These are phyloP conservation scores for Cosmorhoe ocellata DNA, from an alignment of 2,888 invertebrate genomes.

Conservation along the genomic window DNA sequence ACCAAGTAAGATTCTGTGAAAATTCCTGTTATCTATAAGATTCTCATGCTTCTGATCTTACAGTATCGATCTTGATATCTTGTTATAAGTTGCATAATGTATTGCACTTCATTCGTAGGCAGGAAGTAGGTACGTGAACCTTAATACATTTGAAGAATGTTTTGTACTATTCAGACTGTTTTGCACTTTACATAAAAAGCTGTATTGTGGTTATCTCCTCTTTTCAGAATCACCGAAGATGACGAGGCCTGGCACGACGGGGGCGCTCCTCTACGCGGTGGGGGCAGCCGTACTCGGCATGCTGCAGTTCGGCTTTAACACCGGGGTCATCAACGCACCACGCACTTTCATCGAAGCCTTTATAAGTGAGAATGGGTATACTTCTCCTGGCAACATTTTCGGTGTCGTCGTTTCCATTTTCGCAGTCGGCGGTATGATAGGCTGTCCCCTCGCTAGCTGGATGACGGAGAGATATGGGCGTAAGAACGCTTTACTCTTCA, in stretches of 20 bases:
- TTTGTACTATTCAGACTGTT: too few relatives aligned
- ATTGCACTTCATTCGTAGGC: too few relatives aligned
- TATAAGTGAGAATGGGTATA: conserved; percentile 80
- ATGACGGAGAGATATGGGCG: conserved; percentile 87
- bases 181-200: neutral
- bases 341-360: conserved; percentile 84
- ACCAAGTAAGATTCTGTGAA: neutral
- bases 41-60: neutral
- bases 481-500: conserved; percentile 85
- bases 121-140: too few relatives aligned
- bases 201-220: conserved; percentile 22
- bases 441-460: conserved; percentile 88
- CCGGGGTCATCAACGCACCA: conserved; percentile 87
- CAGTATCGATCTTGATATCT: neutral
- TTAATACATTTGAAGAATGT: too few relatives aligned
- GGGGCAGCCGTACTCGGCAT: conserved; percentile 86
- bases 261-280: conserved; percentile 84
- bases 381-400: conserved; percentile 78
- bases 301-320: conserved; percentile 88
- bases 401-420: conserved; percentile 88
- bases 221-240: conserved; percentile 62
- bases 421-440: conserved; percentile 90
- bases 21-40: conserved; percentile 4
- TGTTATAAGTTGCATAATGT: neutral
- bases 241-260: conserved; percentile 78